Evolutionary conservation across 2,888 invertebrate genomes (phyloP).

Genomic region (Coelinius sp.): DNA sequence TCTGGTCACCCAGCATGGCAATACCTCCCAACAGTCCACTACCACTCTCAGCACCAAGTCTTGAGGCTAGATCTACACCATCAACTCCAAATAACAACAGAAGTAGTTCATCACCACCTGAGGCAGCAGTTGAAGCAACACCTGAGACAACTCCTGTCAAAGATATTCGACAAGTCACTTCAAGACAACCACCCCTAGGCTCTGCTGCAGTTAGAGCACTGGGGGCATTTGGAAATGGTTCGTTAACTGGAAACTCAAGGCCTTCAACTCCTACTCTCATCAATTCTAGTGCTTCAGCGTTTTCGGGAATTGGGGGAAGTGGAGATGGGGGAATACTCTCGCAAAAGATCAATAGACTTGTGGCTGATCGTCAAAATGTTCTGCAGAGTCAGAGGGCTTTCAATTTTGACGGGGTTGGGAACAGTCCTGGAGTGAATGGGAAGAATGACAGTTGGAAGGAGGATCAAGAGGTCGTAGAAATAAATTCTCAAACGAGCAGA

Average conservation of each 20-base stretch:
- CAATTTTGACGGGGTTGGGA: conserved; percentile 46
- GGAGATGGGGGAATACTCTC: conserved; percentile 44
- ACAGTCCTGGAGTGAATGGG: conserved; percentile 58
- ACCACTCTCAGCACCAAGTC: conserved; percentile 55
- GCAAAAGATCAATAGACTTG: conserved; percentile 58
- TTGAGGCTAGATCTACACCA: conserved; percentile 43
- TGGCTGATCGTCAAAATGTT: conserved; percentile 55
- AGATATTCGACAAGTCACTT: conserved; percentile 66
- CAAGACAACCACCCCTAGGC: conserved; percentile 73
- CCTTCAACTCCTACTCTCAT: conserved; percentile 79
- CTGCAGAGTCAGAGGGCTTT: conserved; percentile 44
- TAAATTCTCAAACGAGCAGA: conserved; percentile 56
- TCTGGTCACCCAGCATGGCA: conserved; percentile 69
- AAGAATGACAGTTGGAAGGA: conserved; percentile 66
- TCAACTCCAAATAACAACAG: conserved; percentile 52
- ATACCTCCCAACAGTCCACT: conserved; percentile 64
- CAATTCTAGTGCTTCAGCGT: conserved; percentile 47
- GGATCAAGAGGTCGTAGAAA: conserved; percentile 68
- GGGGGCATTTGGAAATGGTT: conserved; percentile 70
- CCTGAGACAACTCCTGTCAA: conserved; percentile 90
- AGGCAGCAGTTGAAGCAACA: conserved; percentile 90
- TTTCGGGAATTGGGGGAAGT: conserved; percentile 35
- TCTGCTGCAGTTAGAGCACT: conserved; percentile 80
- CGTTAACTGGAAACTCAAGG: conserved; percentile 71
- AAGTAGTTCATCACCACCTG: conserved; percentile 81